Base-by-base conservation (phyloP, 2,888 invertebrate genomes). In the Lampropteryx suffumata region DNA sequence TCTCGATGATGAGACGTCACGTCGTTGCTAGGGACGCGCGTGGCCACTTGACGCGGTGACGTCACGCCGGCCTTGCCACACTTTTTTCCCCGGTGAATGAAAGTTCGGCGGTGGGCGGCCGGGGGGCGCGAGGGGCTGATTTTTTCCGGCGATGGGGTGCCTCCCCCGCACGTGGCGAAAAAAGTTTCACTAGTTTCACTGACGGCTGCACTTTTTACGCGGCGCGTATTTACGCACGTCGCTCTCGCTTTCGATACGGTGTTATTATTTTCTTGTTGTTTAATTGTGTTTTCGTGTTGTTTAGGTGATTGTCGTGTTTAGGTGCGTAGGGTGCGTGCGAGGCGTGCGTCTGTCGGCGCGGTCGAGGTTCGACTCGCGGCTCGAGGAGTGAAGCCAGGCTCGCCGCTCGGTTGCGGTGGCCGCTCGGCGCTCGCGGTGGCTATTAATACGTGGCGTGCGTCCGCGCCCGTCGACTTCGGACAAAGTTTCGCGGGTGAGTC, bases 51-150 rank as follows among this genome's bases (percentile, higher is more conserved):
- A 85, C 81, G 81, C 84, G 76, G 77, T 88, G 89, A 89, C 89
- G 90, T 90, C 88, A 89, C 88, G 73, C 73, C 79, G 90, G 90
- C 90, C 91, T 91, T 90, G 91, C 90, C 90, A 90, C 90, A 90
- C 90, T 90, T 90, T 90, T 90, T 90, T 90, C 82, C 84, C 82
- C 83, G 74, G 87, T 90, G 92, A 92, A 92, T 92, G 92, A 92
- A 92, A 91, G 90, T 92, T 92, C 82, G 87, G 89, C 84, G 87
- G 83, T 88, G 86, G 86, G 82, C 75, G 86, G 80, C 79, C 74
- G 84, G 76, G 84, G 82, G 84, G 77, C 76, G 84, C 77, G 85
- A 82, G 86, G 87, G 83, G 77, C 77, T 64, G 83, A 83, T 88
- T 90, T 90, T 90, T 89, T 86, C 82, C 81, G 79, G 77, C 79